Evolutionary conservation across 2,113 vertebrate genomes (phyloP), one percentile per base, ranked within the genome.

Genomic region (Coryphaenoides rupestris): DNA sequence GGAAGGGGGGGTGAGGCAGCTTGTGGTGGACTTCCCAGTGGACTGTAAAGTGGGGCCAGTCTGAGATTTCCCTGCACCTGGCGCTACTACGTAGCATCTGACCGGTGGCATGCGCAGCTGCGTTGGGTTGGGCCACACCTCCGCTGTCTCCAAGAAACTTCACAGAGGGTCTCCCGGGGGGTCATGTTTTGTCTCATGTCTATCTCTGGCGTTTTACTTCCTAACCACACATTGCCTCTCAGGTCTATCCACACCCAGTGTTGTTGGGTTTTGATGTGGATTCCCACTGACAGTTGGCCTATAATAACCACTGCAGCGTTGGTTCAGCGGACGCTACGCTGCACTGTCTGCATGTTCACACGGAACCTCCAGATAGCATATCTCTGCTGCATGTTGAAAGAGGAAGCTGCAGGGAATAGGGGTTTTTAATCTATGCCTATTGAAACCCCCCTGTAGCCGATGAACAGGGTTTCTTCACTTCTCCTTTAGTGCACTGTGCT

Each of bases 81-180:
- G 71, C 78, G 79, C 63, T 63, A 65, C 63, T 63, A 65, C 57
- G 75, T 19, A 10, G n/a, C 52, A 54, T 76, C 23, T 75, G 68
- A 74, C 56, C 69, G 64, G 55, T 33, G 62, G 75, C 68, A 64
- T 68, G 23, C 56, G 73, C 89, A 89, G 86, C 85, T 89, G 86
- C 76, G 33, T 40, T 7, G 33, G 9, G 33, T 86, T 52, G 65
- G 71, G 53, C 26, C 70, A 13, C 69, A 68, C 63, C 76, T 81
- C 88, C 87, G 84, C 84, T 85, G 83, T 69, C 67, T 50, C 69
- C 57, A 5, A 54, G 66, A 67, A n/a, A 70, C 73, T 49, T 62
- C 65, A 47, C 26, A 28, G n/a, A n/a, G 49, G 19, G 49, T 69
- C 47, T n/a, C 15, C n/a, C n/a, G n/a, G n/a, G 15, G 47, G 47